A percentile compares a stretch with the other conserved stretches of the same genome.
Evolutionary conservation across 2,113 vertebrate species (phyloP).

Genomic region (Circaetus gallicus): DNA sequence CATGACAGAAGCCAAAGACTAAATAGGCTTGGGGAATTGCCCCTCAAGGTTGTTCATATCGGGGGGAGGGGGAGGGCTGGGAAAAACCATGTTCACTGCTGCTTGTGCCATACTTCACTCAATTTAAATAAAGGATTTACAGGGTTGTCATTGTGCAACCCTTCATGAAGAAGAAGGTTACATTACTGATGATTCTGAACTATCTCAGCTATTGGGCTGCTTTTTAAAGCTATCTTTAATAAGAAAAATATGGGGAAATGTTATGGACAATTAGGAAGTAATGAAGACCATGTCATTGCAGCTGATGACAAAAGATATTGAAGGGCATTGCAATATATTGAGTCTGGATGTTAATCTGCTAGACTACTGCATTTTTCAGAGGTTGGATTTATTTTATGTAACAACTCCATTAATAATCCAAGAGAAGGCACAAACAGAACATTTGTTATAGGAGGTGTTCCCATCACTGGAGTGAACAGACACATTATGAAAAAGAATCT

Average conservation of each 20-base stretch:
- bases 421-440: neutral
- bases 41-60: neutral
- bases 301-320: conserved; percentile 18
- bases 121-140: neutral
- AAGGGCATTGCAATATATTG: neutral
- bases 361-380: neutral
- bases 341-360: neutral
- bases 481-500: neutral
- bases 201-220: neutral
- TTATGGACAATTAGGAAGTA: conserved; percentile 36
- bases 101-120: neutral
- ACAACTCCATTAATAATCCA: neutral
- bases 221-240: conserved; percentile 29
- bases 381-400: neutral
- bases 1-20: neutral
- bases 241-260: neutral
- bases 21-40: neutral
- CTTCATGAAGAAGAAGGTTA: neutral
- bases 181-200: neutral
- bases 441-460: neutral
- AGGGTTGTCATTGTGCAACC: neutral
- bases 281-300: conserved; percentile 19
- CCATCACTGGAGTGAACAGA: neutral
- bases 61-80: neutral
- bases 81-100: neutral